Base-by-base conservation (phyloP, 2,888 invertebrate species). In the Philopedon plagiatum region DNA sequence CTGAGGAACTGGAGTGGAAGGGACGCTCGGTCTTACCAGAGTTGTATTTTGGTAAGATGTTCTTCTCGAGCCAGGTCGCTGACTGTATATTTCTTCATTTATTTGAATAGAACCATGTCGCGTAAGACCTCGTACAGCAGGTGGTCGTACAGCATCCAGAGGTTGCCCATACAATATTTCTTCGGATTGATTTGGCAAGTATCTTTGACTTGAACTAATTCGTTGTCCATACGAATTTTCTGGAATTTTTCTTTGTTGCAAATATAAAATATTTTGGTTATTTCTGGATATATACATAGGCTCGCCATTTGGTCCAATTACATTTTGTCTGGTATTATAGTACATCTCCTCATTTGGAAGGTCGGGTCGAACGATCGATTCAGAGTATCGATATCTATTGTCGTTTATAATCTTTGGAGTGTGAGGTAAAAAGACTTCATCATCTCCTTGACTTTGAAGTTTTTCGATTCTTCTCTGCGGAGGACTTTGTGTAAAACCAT, bases 401-500 rank as follows among this genome's bases (percentile, higher is more conserved):
- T 56, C 49, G 56, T 60, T 61, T 5, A 49, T n/a, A 15, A 9
- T 34, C n/a, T 9, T 41, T 19, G 58, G 37, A 4, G 72, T 64
- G 19, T 75, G 76, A 4, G 82, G 81, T 19, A 84, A 63, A 74
- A 85, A 85, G 1, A 85, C 85, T 7, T 84, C 85, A 72, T 86
- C 85, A 5, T 83, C 83, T 1, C 80, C 46, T 19, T 67, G 74
- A 23, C 73, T 77, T n/a, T 75, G 76, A 29, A 73, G 71, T 58
- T 82, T 82, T 0, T 84, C 65, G 0, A 76, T 32, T 65, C 84
- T 77, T 75, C 85, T 78, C 64, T 85, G 84, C 2, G 85, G 84
- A 5, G 85, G 85, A 75, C 82, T 84, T 78, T 83, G 81, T 0
- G 83, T 83, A 67, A 78, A 85, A 8, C 88, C 88, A 71, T 86